A percentile compares a stretch with the other conserved stretches of the same genome.
phyloP scores from a whole-genome alignment of 2,113 vertebrate genomes.

The Aspiorhynchus laticeps region DNA sequence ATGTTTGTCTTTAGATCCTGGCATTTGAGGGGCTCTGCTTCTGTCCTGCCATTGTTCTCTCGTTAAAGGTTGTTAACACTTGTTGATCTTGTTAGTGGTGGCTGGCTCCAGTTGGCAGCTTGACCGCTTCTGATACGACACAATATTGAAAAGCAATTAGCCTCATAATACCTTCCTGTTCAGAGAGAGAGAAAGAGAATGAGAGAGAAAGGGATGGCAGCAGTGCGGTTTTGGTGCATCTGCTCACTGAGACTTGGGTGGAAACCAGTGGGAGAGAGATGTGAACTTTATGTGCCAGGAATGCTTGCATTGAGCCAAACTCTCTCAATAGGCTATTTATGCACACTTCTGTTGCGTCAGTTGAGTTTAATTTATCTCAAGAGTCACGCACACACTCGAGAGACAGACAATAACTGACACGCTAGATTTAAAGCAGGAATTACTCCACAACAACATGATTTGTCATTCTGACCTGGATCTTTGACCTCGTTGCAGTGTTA shows the following conservation, averaged over 20 bases:
- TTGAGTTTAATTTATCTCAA: slow-evolving; percentile 27
- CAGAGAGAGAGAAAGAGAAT: slow-evolving; percentile 25
- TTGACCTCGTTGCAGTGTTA: not conserved
- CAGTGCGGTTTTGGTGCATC: slow-evolving; percentile 40
- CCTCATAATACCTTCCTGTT: slow-evolving; percentile 32
- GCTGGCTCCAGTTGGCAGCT: slow-evolving; percentile 56
- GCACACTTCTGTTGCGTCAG: slow-evolving; percentile 31
- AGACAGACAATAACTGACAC: slow-evolving; percentile 10
- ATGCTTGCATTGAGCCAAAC: slow-evolving; percentile 11
- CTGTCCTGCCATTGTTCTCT: slow-evolving; percentile 65
- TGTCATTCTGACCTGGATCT: slow-evolving; percentile 15
- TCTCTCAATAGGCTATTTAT: slow-evolving; percentile 48
- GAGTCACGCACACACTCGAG: slow-evolving; percentile 40
- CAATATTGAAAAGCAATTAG: slow-evolving; percentile 69
- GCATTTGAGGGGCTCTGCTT: slow-evolving; percentile 48
- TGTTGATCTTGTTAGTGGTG: slow-evolving; percentile 46
- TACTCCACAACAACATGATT: not conserved
- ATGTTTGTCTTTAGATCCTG: slow-evolving; percentile 52
- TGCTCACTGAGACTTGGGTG: slow-evolving; percentile 42
- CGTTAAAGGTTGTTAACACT: slow-evolving; percentile 57
- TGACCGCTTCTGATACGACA: slow-evolving; percentile 53
- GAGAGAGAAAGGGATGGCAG: slow-evolving; percentile 54
- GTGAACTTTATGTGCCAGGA: slow-evolving; percentile 40
- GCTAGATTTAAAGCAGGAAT: slow-evolving; percentile 2
- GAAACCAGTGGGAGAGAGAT: slow-evolving; percentile 33